These are phyloP conservation scores for Seladonia tumulorum DNA, from an alignment of 2,888 invertebrate species.

Conservation along the genomic window DNA sequence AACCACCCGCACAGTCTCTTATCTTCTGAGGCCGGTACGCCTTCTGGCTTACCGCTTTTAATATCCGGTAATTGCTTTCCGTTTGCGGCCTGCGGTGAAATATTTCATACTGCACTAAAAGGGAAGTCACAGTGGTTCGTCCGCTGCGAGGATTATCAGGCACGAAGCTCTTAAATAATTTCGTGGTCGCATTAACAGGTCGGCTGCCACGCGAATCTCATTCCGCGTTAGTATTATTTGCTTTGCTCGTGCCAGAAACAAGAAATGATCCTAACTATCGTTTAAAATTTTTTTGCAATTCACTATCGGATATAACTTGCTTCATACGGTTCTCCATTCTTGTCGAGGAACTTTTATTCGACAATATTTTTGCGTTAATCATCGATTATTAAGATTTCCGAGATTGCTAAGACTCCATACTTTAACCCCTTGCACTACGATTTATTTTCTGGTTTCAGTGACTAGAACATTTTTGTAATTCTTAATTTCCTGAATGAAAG, in stretches of 20 bases:
- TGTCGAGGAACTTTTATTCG: not conserved
- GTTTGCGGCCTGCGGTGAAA: constrained; percentile 73
- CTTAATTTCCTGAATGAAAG: too few species aligned
- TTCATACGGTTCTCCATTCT: not conserved
- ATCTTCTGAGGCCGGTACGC: not conserved
- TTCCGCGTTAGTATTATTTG: not conserved
- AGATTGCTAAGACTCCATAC: too few species aligned
- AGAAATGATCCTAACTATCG: not conserved
- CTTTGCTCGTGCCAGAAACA: not conserved
- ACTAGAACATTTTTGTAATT: too few species aligned
- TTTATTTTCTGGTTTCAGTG: too few species aligned
- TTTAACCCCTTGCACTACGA: too few species aligned
- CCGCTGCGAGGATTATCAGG: constrained; percentile 39
- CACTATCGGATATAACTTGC: not conserved
- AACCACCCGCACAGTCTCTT: constrained; percentile 5
- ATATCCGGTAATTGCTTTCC: constrained; percentile 73
- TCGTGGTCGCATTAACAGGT: constrained; percentile 20
- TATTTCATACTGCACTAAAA: constrained; percentile 71
- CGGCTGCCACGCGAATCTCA: not conserved
- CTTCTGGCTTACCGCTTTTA: constrained; percentile 65
- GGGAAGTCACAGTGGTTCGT: constrained; percentile 57
- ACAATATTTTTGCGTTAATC: not conserved
- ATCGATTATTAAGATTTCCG: too few species aligned
- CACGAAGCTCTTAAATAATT: constrained; percentile 54
- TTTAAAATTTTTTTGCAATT: not conserved